These are phyloP conservation scores for Scolopax mira DNA, from an alignment of 2,113 vertebrate genomes.

Conservation along the genomic window DNA sequence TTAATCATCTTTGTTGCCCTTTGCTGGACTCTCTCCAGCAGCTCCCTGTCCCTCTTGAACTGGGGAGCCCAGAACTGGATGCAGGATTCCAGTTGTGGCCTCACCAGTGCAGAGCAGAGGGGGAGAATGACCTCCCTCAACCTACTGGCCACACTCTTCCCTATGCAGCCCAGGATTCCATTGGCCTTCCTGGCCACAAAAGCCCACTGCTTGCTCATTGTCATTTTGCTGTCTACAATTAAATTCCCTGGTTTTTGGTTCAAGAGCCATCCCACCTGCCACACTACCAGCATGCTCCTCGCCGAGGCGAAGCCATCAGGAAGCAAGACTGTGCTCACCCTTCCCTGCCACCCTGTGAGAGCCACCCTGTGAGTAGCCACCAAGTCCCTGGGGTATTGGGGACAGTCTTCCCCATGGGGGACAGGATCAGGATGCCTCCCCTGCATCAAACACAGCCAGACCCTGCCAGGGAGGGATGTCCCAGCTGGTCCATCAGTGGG, in stretches of 20 bases:
- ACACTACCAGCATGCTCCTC: background rate
- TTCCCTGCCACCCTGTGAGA: background rate
- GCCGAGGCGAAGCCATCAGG: background rate
- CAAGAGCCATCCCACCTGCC: background rate
- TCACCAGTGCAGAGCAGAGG: too few species aligned
- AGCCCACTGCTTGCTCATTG: too few species aligned
- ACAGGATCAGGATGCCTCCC: background rate
- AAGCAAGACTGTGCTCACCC: background rate
- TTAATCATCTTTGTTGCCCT: too few species aligned
- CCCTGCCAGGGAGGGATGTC: background rate
- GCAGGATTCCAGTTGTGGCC: too few species aligned
- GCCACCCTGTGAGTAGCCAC: rapidly evolving
- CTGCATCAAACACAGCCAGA: background rate
- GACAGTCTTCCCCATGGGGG: background rate
- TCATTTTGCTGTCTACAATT: background rate
- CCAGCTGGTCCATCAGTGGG: rapidly evolving
- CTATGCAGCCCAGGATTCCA: too few species aligned
- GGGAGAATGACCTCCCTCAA: too few species aligned
- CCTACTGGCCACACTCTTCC: too few species aligned
- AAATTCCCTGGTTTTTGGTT: background rate
- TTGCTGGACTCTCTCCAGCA: too few species aligned
- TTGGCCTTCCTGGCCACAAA: too few species aligned
- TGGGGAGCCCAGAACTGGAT: too few species aligned
- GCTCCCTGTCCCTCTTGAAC: too few species aligned
- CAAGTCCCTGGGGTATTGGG: background rate